These are phyloP conservation scores for Ceyx margarethae DNA, from an alignment of 2,113 vertebrate genomes.

Conservation along the genomic window DNA sequence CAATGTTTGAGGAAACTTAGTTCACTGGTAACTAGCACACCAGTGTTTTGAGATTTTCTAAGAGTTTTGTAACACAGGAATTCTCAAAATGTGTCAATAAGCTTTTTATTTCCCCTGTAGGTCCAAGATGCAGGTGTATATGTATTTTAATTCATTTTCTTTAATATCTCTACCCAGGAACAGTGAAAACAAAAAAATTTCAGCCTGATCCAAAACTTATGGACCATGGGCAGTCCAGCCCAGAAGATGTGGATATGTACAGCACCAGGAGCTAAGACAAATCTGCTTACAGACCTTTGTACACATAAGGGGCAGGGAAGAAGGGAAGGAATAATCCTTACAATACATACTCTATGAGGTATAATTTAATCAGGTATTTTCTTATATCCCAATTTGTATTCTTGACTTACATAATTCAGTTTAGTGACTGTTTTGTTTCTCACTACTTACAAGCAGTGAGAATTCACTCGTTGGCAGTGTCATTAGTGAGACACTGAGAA, in stretches of 20 bases:
- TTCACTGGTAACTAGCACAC: neutral
- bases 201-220: slow-evolving; percentile 77
- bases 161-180: slow-evolving; percentile 59
- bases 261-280: slow-evolving; percentile 82
- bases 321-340: slow-evolving; percentile 45
- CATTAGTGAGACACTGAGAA: neutral
- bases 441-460: neutral
- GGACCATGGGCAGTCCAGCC: slow-evolving; percentile 87
- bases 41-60: neutral
- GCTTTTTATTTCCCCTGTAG: neutral
- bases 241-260: slow-evolving; percentile 90
- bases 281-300: neutral
- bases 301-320: slow-evolving; percentile 43
- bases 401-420: neutral
- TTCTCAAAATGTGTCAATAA: neutral
- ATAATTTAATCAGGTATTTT: slow-evolving; percentile 40
- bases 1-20: neutral
- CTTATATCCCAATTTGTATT: slow-evolving; percentile 15
- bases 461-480: neutral
- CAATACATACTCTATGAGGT: neutral
- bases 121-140: neutral
- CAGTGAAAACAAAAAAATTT: slow-evolving; percentile 69
- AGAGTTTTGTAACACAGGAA: neutral
- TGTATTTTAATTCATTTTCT: neutral
- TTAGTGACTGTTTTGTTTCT: neutral